Evolutionary conservation across 2,888 invertebrate genomes (phyloP).

Genomic region (Temnothorax unifasciatus): DNA sequence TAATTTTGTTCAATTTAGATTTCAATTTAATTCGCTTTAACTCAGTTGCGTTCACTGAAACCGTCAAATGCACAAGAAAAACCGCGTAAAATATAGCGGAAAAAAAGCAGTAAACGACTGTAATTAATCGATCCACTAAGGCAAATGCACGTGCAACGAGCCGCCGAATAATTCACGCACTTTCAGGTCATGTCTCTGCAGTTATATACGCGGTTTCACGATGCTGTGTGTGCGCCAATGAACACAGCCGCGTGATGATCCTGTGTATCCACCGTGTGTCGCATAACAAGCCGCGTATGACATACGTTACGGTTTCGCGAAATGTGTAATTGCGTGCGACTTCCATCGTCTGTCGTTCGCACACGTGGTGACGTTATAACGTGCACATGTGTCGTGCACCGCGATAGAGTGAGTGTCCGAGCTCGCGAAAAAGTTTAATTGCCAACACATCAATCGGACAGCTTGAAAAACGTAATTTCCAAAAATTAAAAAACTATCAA

Average conservation of each 20-base stretch:
- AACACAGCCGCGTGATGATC: slow-evolving; percentile 54
- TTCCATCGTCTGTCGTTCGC: slow-evolving; percentile 55
- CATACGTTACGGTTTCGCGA: slow-evolving; percentile 59
- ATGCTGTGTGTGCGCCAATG: slow-evolving; percentile 41
- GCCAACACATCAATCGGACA: slow-evolving; percentile 7
- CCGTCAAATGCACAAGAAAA: neutral
- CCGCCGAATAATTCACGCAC: slow-evolving; percentile 68
- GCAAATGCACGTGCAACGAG: slow-evolving; percentile 27
- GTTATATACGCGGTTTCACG: slow-evolving; percentile 65
- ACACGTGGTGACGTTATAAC: slow-evolving; percentile 25
- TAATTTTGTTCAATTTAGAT: neutral
- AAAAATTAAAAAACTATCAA: neutral
- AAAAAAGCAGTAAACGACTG: neutral
- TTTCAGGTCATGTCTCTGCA: slow-evolving; percentile 55
- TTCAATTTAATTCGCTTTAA: neutral
- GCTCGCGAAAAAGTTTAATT: slow-evolving; percentile 33
- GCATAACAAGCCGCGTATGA: slow-evolving; percentile 60
- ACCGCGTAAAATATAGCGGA: neutral
- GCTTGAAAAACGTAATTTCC: neutral
- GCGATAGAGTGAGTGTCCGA: neutral
- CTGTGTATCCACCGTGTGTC: slow-evolving; percentile 35
- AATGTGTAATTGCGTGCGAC: slow-evolving; percentile 52
- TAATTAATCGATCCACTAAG: slow-evolving; percentile 18
- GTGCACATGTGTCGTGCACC: slow-evolving; percentile 8
- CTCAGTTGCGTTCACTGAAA: neutral